These are phyloP conservation scores for Volucella inanis DNA, from an alignment of 2,888 invertebrate genomes.

Conservation along the genomic window DNA sequence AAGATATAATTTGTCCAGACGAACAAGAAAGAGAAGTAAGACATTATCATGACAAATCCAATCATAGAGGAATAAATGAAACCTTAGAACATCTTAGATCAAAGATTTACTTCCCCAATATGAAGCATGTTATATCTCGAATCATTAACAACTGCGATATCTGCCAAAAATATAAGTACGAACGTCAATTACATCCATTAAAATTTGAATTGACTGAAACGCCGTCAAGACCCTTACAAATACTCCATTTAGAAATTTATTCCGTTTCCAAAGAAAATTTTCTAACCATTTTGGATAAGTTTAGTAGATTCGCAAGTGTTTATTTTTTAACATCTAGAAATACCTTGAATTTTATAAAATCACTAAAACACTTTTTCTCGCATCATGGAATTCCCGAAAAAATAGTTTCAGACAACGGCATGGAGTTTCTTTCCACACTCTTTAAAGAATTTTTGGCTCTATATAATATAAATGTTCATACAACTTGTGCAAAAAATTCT, in stretches of 20 bases:
- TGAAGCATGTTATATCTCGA: conserved; percentile 8
- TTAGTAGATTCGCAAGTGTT: conserved; percentile 24
- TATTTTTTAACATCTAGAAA: conserved; percentile 41
- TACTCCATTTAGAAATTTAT: conserved; percentile 44
- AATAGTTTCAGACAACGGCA: conserved; percentile 33
- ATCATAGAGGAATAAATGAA: neutral
- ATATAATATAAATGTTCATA: conserved; percentile 41
- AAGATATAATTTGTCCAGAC: neutral
- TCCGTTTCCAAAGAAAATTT: conserved; percentile 18
- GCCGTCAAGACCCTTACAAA: conserved; percentile 28
- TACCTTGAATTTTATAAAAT: conserved; percentile 47
- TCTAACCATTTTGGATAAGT: conserved; percentile 19
- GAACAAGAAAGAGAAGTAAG: conserved; percentile 8
- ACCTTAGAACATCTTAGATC: neutral
- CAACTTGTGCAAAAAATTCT: conserved; percentile 44
- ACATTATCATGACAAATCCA: neutral
- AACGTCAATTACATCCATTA: neutral
- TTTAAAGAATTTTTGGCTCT: conserved; percentile 34
- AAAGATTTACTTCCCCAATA: conserved; percentile 5
- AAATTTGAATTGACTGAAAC: conserved; percentile 27
- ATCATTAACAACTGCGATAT: conserved; percentile 6
- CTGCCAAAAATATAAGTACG: neutral
- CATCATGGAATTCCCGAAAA: conserved; percentile 48
- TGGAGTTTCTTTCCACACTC: conserved; percentile 42
- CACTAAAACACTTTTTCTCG: conserved; percentile 37